Base-by-base conservation (phyloP, 2,888 invertebrate genomes). In the Aleiodes testaceus region DNA sequence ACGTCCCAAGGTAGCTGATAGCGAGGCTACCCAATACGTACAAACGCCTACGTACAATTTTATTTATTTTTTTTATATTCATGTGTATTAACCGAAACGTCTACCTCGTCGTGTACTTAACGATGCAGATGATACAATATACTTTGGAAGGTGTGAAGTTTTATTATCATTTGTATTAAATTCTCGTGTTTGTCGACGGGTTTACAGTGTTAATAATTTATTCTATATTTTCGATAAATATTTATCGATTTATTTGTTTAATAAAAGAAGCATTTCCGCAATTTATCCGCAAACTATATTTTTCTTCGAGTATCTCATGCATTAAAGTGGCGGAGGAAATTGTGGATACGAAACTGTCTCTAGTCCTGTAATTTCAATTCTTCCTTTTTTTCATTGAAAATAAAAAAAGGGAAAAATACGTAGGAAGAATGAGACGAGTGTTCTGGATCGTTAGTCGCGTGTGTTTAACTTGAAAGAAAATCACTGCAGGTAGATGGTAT, bases 401-500 rank as follows among this genome's bases (percentile, higher is more conserved):
- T 11, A 22, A 53, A 36, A 59, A 59, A 55, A 16, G 20, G 12
- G 5, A 16, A 59, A 53, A 53, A 26, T 26, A 26, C 26, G 26
- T 26, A 42, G 36, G 74, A 72, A 75, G 73, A 74, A 66, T 79
- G 77, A 79, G 76, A 78, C 71, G 26, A 26, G 26, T 26, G 80
- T 80, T 84, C 80, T 81, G 81, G 79, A 79, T 82, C 82, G 79
- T 78, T 82, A 80, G 78, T 80, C 81, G 75, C 11, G 2, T 79
- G 72, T 76, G 36, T 36, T 7, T 9, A 36, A 84, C 83, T 78
- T 77, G 77, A 70, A 78, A 80, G 75, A 78, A 75, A 71, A 71
- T 49, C 66, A 66, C 69, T 66, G 66, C 70, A 72, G 73, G 70
- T 72, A 55, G 66, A 68, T 36, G 36, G 36, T 69, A 30, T 42